Evolutionary conservation across 2,797 vertebrate species (phyloP), one percentile per base, ranked within the genome.

Genomic region (Enteromius treurensis): DNA sequence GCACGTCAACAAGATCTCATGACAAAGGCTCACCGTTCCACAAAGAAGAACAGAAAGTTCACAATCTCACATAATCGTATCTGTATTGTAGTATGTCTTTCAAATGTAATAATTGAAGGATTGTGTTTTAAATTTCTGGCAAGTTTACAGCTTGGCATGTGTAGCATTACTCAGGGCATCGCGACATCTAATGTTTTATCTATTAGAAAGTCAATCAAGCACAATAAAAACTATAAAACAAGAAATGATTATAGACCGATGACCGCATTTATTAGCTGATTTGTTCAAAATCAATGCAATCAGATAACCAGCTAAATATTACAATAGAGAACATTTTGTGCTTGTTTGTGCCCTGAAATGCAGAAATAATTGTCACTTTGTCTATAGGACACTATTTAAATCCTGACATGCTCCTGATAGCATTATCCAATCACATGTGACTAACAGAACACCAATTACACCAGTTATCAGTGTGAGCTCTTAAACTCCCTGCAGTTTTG

Each of bases 161-260:
- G 83, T 82, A 80, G 47, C 49, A 77, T 78, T 58, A 29, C 37
- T 32, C 34, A 34, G 19, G 2, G 6, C 40, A 37, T 13, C 7
- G 5, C 21, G 15, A 70, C 23, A 26, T 32, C 70, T 45, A 49
- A 83, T 74, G 68, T 13, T 47, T 58, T 82, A 78, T 81, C 70
- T 87, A 82, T 86, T 79, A 81, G 67, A 85, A 26, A 65, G 17
- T 2, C 51, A 65, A 84, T 87, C 40, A 82, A 64, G 55, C 40
- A 7, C 10, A 64, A 79, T 77, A 68, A 84, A 77, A 60, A 65
- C 45, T 65, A 75, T 71, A 58, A 80, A 83, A 47, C 34, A 34
- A 45, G 42, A 65, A 70, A 70, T 51, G 45, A 45, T 2, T 37
- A 71, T 34, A 69, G 29, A 67, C 32, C 53, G 58, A 60, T 60